These are phyloP conservation scores for Parapristionchus giblindavisi DNA, from an alignment of 2,888 invertebrate species.

Conservation along the genomic window DNA sequence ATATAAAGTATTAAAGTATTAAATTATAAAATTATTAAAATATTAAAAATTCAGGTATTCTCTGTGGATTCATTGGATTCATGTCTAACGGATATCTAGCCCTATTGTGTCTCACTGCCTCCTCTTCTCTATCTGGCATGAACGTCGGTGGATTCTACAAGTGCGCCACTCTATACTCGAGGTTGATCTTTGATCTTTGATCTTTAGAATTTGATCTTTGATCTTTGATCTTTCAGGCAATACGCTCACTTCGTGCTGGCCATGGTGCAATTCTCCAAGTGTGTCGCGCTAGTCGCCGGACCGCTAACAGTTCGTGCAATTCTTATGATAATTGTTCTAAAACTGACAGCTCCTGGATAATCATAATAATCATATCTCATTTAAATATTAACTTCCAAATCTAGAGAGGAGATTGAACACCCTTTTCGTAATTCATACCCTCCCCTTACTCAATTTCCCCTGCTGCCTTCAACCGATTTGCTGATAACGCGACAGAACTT, in stretches of 20 bases:
- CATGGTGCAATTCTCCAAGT: conserved; percentile 37
- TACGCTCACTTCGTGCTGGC: conserved; percentile 36
- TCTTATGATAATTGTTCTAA: too few relatives aligned
- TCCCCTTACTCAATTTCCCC: too few relatives aligned
- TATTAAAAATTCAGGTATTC: conserved; percentile 10
- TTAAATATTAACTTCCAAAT: neutral
- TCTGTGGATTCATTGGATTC: conserved; percentile 33
- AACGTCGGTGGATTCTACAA: conserved; percentile 37
- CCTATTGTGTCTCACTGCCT: conserved; percentile 9
- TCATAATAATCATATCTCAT: too few relatives aligned
- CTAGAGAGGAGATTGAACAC: too few relatives aligned
- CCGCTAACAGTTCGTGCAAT: conserved; percentile 49
- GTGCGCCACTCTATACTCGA: conserved; percentile 30
- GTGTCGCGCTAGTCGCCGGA: conserved; percentile 32
- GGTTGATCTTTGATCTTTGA: conserved; percentile 32
- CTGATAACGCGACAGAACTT: too few relatives aligned
- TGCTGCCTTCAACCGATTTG: too few relatives aligned
- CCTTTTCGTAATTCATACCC: too few relatives aligned
- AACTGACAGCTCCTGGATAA: too few relatives aligned
- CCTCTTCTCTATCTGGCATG: conserved; percentile 6
- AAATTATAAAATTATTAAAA: too few relatives aligned
- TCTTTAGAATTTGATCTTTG: neutral
- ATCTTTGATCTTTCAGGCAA: conserved; percentile 10
- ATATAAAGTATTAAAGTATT: too few relatives aligned
- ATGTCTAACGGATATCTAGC: conserved; percentile 26